Base-by-base conservation (phyloP, 2,888 invertebrate genomes). In the Anodontia alba region DNA sequence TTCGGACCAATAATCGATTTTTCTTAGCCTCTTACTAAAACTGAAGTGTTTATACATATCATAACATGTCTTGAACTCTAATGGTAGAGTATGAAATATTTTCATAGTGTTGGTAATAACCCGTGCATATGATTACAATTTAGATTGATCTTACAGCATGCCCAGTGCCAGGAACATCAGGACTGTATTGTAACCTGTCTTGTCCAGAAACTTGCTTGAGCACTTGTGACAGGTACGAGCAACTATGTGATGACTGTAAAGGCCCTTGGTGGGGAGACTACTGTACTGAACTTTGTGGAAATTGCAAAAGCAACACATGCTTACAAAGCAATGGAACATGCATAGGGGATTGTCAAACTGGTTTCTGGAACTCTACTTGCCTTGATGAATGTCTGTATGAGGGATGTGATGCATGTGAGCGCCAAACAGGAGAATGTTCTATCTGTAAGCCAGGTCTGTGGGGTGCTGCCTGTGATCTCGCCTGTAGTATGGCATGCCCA, bases 401-500 rank as follows among this genome's bases (percentile, higher is more conserved):
- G 0, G 71, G 49, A 20, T 80, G 80, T 23, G 20, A 42, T 7
- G 62, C 80, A 8, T 80, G 80, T 54, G 57, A 57, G 29, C 26
- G 57, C 33, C 8, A 0, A 0, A 36, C 36, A 8, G 76, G 80
- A 12, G 62, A 73, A 5, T 80, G 80, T 31, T 46, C 31, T 17
- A 43, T 38, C 29, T 80, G 80, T 38, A 36, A 69, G 8, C 73
- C 71, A 29, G 71, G 67, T 29, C 26, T 51, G 15, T 80, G 76
- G 76, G 67, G 72, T 20, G 29, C 17, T 2, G 23, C 46, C 12
- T 80, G 80, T 43, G 42, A 42, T 8, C 17, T 12, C n/a, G 3
- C 26, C 2, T 80, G 80, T 42, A 80, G 82, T 38, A 10, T 15
- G n/a, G 69, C 69, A n/a, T 85, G 85, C 38, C 20, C 73, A 26